These are phyloP conservation scores for Drosophila bocki DNA, from an alignment of 1,140 invertebrate species.

Conservation along the genomic window DNA sequence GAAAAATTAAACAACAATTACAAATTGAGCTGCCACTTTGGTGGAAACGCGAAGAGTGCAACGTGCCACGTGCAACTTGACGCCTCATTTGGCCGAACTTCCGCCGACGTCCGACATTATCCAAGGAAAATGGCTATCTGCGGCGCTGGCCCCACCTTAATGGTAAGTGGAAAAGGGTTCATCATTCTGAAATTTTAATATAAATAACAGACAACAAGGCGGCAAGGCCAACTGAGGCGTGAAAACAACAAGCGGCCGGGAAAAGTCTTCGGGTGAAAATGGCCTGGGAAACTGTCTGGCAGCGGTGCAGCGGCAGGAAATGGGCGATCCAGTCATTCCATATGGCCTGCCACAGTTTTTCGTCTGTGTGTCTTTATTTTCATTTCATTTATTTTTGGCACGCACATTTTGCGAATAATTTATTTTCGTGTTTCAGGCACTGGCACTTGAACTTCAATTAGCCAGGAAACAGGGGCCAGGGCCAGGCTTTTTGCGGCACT, in stretches of 20 bases:
- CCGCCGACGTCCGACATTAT: constrained; percentile 37
- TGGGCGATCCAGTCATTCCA: constrained; percentile 45
- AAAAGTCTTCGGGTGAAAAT: constrained; percentile 27
- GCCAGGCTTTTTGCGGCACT: constrained; percentile 17
- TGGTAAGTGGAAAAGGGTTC: constrained; percentile 57
- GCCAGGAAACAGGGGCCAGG: constrained; percentile 37
- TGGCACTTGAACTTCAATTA: constrained; percentile 72
- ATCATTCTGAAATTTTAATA: constrained; percentile 54
- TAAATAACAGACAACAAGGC: constrained; percentile 42
- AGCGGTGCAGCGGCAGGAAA: constrained; percentile 29
- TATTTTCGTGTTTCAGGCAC: constrained; percentile 29
- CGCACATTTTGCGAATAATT: constrained; percentile 48
- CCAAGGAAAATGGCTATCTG: constrained; percentile 56
- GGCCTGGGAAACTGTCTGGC: constrained; percentile 37
- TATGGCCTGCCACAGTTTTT: constrained; percentile 19
- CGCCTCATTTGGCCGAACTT: constrained; percentile 63
- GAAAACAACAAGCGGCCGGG: constrained; percentile 57
- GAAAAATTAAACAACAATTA: constrained; percentile 47
- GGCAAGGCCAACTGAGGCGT: constrained; percentile 55
- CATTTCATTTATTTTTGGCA: constrained; percentile 4
- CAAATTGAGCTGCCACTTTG: constrained; percentile 60
- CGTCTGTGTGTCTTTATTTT: neutral
- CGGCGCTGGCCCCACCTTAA: constrained; percentile 36
- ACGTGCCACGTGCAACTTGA: constrained; percentile 48
- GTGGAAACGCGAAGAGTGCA: constrained; percentile 32